phyloP scores from a whole-genome alignment of 2,797 vertebrate genomes.

The Acrossocheilus wenchowensis region DNA sequence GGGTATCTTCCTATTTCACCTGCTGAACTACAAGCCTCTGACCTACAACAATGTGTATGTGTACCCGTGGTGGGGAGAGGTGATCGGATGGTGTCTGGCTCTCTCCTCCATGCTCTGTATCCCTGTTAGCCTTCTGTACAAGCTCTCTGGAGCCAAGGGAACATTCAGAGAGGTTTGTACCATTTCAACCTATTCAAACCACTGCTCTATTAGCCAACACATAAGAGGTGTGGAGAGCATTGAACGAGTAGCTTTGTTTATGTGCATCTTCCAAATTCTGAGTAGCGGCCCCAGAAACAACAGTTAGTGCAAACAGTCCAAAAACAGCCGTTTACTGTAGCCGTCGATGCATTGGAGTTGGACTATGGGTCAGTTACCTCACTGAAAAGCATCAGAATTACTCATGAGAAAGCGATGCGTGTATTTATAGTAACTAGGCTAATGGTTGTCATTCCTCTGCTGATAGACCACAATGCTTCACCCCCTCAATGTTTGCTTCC shows the following conservation, averaged over 20 bases:
- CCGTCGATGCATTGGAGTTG: neutral
- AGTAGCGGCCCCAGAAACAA: constrained; percentile 8
- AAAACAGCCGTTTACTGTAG: neutral
- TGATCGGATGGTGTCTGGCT: constrained; percentile 88
- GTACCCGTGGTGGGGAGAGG: constrained; percentile 94
- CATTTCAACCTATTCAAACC: neutral
- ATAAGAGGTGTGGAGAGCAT: neutral
- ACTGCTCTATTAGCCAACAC: neutral
- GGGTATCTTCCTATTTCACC: constrained; percentile 91
- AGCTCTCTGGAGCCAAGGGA: constrained; percentile 85
- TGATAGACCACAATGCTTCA: constrained; percentile 36
- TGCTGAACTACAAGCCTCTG: constrained; percentile 90
- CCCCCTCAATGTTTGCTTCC: neutral
- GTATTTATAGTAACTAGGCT: constrained; percentile 55
- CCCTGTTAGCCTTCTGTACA: constrained; percentile 85
- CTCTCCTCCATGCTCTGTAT: constrained; percentile 94
- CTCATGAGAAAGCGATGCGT: constrained; percentile 36
- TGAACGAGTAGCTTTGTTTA: neutral
- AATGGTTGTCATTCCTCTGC: constrained; percentile 45
- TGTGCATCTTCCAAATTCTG: rapidly evolving
- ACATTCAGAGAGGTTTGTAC: constrained; percentile 83
- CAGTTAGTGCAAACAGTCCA: neutral
- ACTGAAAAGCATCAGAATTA: constrained; percentile 19
- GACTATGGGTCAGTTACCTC: constrained; percentile 43
- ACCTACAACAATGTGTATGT: constrained; percentile 91